These are phyloP conservation scores for Macropus fuliginosus DNA, from an alignment of 2,797 vertebrate genomes.

Conservation along the genomic window DNA sequence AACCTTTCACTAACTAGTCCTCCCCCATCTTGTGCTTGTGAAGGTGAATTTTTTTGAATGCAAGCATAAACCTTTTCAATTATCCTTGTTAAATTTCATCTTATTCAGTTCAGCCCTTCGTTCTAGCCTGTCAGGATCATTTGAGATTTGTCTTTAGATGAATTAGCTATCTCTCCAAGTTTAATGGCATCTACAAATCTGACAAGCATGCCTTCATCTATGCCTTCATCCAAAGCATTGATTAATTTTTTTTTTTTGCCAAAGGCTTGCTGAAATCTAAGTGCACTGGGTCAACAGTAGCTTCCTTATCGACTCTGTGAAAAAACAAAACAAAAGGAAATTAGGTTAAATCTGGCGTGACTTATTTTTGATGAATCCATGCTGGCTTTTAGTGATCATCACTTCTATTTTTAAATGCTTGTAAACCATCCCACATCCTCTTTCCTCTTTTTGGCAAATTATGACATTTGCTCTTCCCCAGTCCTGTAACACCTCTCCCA, in stretches of 20 bases:
- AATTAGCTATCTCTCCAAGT: slow-evolving; percentile 28
- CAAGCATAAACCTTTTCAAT: slow-evolving; percentile 53
- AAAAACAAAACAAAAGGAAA: not conserved
- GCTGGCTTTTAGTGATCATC: not conserved
- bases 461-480: not conserved
- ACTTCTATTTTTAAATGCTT: not conserved
- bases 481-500: not conserved
- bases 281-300: not conserved
- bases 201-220: not conserved
- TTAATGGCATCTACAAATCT: slow-evolving; percentile 49
- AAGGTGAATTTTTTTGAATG: slow-evolving; percentile 55
- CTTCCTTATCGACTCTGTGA: not conserved
- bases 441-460: not conserved
- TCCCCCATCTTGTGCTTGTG: slow-evolving; percentile 33
- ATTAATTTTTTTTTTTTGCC: not conserved
- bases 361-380: not conserved
- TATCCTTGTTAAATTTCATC: slow-evolving; percentile 67
- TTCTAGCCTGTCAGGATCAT: slow-evolving; percentile 62
- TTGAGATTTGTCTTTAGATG: slow-evolving; percentile 40
- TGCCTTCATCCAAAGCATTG: not conserved
- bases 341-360: not conserved
- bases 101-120: slow-evolving; percentile 45
- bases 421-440: not conserved
- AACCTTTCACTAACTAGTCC: slow-evolving; percentile 38
- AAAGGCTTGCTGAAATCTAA: not conserved